Conservation (phyloP, 2,113 vertebrate genomes). For the Onychostruthus taczanowskii region DNA sequence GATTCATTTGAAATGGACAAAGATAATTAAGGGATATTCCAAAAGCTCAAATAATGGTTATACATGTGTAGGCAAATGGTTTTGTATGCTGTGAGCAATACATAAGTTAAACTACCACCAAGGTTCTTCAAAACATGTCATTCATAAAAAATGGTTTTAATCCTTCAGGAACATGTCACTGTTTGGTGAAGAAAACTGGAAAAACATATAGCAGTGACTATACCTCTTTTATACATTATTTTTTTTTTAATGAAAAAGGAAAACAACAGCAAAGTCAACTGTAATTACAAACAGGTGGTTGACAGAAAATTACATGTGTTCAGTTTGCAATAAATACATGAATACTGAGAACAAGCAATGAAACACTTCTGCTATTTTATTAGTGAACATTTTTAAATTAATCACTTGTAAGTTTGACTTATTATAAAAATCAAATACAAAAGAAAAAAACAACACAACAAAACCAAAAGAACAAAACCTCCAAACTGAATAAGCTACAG, state of each 20-base stretch:
- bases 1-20: background rate
- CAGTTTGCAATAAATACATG: background rate
- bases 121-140: background rate
- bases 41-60: background rate
- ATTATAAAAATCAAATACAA: background rate
- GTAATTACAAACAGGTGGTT: background rate
- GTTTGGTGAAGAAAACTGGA: background rate
- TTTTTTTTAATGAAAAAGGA: background rate
- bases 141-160: background rate
- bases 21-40: background rate
- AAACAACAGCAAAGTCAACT: background rate
- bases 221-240: background rate
- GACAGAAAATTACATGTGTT: background rate
- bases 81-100: background rate
- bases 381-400: background rate
- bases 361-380: background rate
- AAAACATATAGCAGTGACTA: background rate
- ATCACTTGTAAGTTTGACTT: background rate
- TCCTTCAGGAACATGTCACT: background rate
- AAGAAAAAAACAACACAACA: background rate
- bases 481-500: background rate
- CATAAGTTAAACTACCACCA: background rate
- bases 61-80: background rate
- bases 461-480: background rate
- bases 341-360: background rate